Evolutionary conservation across 2,888 invertebrate genomes (phyloP).

Genomic region (Beris morrisii): DNA sequence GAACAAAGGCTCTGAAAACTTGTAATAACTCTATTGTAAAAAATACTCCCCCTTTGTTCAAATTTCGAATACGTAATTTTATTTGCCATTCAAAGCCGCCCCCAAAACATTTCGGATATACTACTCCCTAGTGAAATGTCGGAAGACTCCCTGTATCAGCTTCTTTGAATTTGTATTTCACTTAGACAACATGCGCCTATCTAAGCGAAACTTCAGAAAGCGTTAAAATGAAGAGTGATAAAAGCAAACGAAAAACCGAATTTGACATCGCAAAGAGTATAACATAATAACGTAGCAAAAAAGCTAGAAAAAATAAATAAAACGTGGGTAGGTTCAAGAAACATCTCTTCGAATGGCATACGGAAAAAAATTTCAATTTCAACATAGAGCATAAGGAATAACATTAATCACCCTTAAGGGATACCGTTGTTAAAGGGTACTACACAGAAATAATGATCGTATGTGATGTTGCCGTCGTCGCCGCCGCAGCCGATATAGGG

Average conservation of each 20-base stretch:
- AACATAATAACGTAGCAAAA: neutral
- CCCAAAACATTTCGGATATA: no score
- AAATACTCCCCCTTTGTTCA: no score
- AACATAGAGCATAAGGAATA: conserved; percentile 18
- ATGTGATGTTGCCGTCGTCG: no score
- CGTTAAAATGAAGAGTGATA: conserved; percentile 24
- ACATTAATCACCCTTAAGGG: conserved; percentile 29
- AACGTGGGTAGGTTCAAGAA: neutral
- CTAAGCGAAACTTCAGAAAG: conserved; percentile 1
- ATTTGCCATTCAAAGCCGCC: no score
- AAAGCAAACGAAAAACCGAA: conserved; percentile 18
- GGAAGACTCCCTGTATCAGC: no score
- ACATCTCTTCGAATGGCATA: conserved; percentile 1
- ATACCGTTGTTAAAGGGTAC: conserved; percentile 14
- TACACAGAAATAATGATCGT: no score
- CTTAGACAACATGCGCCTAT: neutral
- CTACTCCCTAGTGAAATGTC: no score
- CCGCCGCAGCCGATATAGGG: no score
- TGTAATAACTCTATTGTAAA: no score
- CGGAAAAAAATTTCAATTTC: conserved; percentile 22
- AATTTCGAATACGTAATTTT: no score
- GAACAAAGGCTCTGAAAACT: no score
- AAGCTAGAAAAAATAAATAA: neutral
- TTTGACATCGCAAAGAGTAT: conserved; percentile 7
- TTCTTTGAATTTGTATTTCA: no score